Percentiles rank a stretch among this genome's conserved stretches.
These are phyloP conservation scores for Cyclophora punctaria DNA, from an alignment of 2,888 invertebrate genomes.

Conservation along the genomic window DNA sequence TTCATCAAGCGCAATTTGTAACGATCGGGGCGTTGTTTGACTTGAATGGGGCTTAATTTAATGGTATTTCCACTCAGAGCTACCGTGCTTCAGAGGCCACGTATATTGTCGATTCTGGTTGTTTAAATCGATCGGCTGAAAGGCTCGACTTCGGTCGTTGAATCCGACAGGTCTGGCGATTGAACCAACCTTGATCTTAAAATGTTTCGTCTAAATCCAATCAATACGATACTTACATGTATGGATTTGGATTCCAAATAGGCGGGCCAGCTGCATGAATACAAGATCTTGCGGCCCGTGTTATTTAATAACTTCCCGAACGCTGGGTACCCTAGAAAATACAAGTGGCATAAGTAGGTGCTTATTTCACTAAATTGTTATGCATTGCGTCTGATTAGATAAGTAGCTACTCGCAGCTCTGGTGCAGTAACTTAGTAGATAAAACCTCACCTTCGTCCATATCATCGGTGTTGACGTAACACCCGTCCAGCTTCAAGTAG, in stretches of 20 bases:
- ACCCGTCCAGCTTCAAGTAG: conserved; percentile 88
- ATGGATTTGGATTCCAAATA: conserved; percentile 77
- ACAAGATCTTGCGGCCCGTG: conserved; percentile 85
- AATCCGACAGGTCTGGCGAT: not conserved
- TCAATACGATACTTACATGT: conserved; percentile 19
- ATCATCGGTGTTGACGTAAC: conserved; percentile 76
- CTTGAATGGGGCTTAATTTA: no score
- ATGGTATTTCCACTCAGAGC: no score
- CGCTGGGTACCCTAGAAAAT: conserved; percentile 79
- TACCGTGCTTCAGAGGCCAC: no score
- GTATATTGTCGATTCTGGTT: no score
- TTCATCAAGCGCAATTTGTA: no score
- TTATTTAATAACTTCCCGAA: conserved; percentile 81
- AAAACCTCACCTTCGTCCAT: conserved; percentile 68
- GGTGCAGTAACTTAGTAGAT: not conserved
- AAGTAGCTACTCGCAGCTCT: no score
- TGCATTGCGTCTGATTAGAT: not conserved
- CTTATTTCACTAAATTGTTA: not conserved
- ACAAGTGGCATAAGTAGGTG: not conserved
- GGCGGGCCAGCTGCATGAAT: conserved; percentile 90
- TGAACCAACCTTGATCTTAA: no score
- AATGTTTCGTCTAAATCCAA: not conserved
- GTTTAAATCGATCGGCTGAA: no score
- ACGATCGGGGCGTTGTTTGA: no score
- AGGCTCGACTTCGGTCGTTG: no score